These are phyloP conservation scores for Cygnus olor DNA, from an alignment of 2,797 vertebrate species.

Conservation along the genomic window DNA sequence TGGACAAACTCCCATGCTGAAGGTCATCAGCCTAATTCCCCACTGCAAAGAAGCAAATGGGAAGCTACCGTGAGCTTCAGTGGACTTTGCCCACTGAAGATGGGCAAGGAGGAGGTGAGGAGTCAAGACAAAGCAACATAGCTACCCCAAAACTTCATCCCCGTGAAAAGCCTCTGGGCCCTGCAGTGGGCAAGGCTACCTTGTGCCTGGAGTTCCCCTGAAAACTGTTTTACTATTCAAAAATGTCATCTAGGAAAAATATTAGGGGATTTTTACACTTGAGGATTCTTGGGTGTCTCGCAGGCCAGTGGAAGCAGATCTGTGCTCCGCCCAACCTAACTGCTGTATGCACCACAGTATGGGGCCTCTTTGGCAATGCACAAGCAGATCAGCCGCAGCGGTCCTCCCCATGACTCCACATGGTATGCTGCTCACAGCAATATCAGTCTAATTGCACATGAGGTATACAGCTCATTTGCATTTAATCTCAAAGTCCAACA, in stretches of 20 bases:
- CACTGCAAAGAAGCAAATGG: neutral
- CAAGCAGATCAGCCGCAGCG: neutral
- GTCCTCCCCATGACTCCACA: neutral
- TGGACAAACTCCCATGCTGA: neutral
- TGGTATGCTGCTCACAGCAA: rapidly evolving
- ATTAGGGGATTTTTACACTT: neutral
- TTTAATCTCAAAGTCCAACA: neutral
- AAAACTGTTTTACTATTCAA: neutral
- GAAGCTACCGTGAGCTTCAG: neutral
- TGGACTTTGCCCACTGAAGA: neutral
- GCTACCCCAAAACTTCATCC: neutral
- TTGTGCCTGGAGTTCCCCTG: neutral
- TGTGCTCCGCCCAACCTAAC: neutral
- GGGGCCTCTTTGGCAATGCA: neutral
- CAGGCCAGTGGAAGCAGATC: neutral
- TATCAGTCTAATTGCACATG: neutral
- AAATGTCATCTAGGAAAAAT: neutral
- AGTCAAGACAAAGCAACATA: neutral
- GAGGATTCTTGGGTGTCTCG: neutral
- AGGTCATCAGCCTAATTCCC: neutral
- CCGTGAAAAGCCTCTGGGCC: neutral
- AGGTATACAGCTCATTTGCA: neutral
- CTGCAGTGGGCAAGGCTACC: rapidly evolving
- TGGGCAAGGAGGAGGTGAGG: neutral
- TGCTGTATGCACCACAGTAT: neutral